These are phyloP conservation scores for Lagodon rhomboides DNA, from an alignment of 2,797 vertebrate species.

Conservation along the genomic window DNA sequence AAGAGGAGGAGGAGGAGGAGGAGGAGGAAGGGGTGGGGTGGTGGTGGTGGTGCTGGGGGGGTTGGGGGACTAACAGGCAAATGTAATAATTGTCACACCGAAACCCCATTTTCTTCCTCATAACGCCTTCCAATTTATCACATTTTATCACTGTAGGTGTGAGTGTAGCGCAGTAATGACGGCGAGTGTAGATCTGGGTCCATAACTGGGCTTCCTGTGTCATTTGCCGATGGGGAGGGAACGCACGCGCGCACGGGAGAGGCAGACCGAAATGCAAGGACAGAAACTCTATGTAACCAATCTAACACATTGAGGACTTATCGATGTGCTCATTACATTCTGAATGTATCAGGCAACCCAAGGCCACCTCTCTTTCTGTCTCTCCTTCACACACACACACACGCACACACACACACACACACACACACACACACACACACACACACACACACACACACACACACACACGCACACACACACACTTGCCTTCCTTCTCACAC, in stretches of 20 bases:
- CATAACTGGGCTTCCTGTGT: conserved; percentile 57
- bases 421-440: conserved; percentile 34
- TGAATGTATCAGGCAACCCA: conserved; percentile 72
- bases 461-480: background rate
- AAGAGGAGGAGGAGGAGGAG: conserved; percentile 1
- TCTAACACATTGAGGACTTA: conserved; percentile 77
- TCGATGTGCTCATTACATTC: conserved; percentile 78
- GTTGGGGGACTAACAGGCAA: conserved; percentile 47
- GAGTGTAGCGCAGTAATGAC: conserved; percentile 53
- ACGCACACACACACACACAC: conserved; percentile 27
- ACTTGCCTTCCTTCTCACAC: conserved; percentile 28
- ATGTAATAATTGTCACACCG: conserved; percentile 71
- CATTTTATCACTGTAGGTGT: conserved; percentile 63
- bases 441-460: conserved; percentile 25
- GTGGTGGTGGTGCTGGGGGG: background rate
- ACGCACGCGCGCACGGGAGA: conserved; percentile 15
- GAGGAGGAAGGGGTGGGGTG: background rate
- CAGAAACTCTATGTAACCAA: conserved; percentile 66
- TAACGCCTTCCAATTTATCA: conserved; percentile 46
- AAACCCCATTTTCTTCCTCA: conserved; percentile 61
- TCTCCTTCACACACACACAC: conserved; percentile 14
- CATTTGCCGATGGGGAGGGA: conserved; percentile 31
- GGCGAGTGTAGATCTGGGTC: conserved; percentile 47
- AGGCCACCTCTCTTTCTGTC: conserved; percentile 67
- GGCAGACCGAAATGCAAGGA: conserved; percentile 53